phyloP scores from a whole-genome alignment of 2,888 invertebrate species.

The Ashinkailepas kermadecensis region DNA sequence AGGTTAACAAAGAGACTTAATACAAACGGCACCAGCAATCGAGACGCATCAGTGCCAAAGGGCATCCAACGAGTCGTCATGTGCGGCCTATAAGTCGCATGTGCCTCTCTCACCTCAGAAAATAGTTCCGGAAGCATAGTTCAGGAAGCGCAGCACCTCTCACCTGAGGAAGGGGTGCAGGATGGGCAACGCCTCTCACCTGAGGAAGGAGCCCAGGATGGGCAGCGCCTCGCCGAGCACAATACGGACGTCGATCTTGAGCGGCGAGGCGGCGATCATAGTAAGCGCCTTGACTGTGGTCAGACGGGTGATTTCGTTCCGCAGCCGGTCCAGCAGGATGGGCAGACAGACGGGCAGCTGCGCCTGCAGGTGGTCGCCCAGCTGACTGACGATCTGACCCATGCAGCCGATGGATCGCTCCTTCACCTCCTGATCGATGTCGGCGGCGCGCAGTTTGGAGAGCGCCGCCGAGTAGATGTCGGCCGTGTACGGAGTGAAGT shows the following conservation, averaged over 20 bases:
- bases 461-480: slow-evolving; percentile 71
- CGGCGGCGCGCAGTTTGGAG: slow-evolving; percentile 79
- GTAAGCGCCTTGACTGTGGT: slow-evolving; percentile 94
- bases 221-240: slow-evolving; percentile 82
- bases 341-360: slow-evolving; percentile 82
- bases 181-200: slow-evolving; percentile 42
- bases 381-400: slow-evolving; percentile 87
- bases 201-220: slow-evolving; percentile 81
- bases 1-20: too few species aligned
- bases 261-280: slow-evolving; percentile 82
- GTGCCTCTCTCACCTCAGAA: too few species aligned
- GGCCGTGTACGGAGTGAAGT: slow-evolving; percentile 68
- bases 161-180: slow-evolving; percentile 78
- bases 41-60: too few species aligned
- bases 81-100: too few species aligned
- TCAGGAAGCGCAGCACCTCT: neutral
- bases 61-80: too few species aligned
- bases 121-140: too few species aligned
- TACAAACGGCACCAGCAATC: too few species aligned
- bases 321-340: slow-evolving; percentile 86
- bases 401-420: slow-evolving; percentile 95
- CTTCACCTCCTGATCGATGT: slow-evolving; percentile 98
- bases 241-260: slow-evolving; percentile 72
- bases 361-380: slow-evolving; percentile 71
- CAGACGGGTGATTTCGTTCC: slow-evolving; percentile 93